phyloP scores from a whole-genome alignment of 2,797 vertebrate species.

The Sylvia borin region DNA sequence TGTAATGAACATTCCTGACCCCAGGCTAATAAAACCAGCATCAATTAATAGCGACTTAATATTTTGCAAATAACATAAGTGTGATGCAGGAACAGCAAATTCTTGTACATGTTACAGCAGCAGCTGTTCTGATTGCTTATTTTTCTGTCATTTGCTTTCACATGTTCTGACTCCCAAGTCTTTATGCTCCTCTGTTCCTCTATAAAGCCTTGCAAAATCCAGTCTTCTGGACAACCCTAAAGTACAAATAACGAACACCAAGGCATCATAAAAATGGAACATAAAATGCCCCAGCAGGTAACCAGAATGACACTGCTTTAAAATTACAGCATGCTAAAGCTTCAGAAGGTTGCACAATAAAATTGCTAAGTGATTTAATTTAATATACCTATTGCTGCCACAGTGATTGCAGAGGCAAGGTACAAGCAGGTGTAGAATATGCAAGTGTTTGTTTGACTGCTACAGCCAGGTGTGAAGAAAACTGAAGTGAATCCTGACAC shows the following conservation, averaged over 20 bases:
- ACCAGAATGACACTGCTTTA: background rate
- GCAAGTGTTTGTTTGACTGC: background rate
- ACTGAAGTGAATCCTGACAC: background rate
- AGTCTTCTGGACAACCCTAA: background rate
- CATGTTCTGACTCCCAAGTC: background rate
- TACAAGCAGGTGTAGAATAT: background rate
- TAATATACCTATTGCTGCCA: background rate
- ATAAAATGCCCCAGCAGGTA: background rate
- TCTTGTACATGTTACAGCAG: background rate
- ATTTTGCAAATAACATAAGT: background rate
- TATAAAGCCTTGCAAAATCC: background rate
- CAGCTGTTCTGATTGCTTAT: background rate
- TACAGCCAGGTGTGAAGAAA: background rate
- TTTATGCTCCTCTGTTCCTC: background rate
- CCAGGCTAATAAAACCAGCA: background rate
- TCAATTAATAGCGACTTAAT: background rate
- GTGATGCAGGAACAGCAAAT: background rate
- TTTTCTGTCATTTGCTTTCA: background rate
- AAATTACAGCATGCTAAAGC: background rate
- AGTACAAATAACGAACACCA: background rate
- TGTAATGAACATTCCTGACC: background rate
- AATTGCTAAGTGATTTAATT: conserved; percentile 32
- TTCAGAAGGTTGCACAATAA: conserved; percentile 17
- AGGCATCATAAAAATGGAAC: background rate
- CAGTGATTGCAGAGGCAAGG: background rate